Evolutionary conservation across 2,113 vertebrate genomes (phyloP).

Genomic region (Ciconia stormi): DNA sequence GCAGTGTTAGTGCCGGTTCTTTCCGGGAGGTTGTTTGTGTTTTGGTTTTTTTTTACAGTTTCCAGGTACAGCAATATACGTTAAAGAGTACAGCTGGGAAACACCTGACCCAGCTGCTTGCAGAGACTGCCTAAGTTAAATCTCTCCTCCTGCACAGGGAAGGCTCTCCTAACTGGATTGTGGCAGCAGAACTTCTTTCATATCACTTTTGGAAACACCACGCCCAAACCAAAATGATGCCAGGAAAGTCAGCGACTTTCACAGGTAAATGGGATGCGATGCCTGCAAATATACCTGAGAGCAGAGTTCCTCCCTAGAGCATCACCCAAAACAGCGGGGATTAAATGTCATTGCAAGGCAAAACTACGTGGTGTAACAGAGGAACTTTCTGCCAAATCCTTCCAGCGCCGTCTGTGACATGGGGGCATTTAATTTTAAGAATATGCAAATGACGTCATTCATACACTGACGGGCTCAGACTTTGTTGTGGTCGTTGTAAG

Average conservation of each 20-base stretch:
- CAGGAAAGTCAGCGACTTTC: neutral
- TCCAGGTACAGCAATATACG: neutral
- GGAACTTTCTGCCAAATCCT: neutral
- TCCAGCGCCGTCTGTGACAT: neutral
- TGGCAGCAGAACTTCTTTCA: neutral
- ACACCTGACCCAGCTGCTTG: neutral
- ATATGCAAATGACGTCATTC: neutral
- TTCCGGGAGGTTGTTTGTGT: neutral
- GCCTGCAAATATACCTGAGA: neutral
- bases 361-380: neutral
- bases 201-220: neutral
- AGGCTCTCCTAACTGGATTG: neutral
- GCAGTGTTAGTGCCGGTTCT: neutral
- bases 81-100: neutral
- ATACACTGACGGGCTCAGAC: neutral
- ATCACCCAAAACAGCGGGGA: neutral
- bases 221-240: neutral
- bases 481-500: neutral
- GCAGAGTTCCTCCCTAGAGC: neutral
- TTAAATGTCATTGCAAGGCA: neutral
- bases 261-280: rapidly evolving
- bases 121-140: neutral
- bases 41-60: neutral
- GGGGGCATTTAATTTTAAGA: neutral
- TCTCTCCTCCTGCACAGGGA: neutral